Percentiles rank a stretch among this genome's conserved stretches.
Evolutionary conservation across 2,113 vertebrate genomes (phyloP).

Genomic region (Eidolon helvum): DNA sequence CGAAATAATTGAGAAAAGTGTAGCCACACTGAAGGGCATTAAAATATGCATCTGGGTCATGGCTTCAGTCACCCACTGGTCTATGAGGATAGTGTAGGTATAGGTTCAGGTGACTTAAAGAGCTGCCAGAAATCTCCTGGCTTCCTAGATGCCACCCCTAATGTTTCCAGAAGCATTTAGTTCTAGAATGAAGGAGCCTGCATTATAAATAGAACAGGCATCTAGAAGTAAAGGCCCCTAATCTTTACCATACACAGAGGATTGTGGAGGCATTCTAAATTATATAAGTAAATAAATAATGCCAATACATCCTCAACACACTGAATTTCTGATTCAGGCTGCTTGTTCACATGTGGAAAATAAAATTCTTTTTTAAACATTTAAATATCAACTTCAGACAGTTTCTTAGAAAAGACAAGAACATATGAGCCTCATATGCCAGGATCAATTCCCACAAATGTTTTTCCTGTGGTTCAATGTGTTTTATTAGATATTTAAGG

Average conservation of each 20-base stretch:
- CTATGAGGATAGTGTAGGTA: neutral
- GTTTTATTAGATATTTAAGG: neutral
- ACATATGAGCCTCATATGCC: neutral
- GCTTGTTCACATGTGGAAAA: neutral
- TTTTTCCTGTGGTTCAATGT: neutral
- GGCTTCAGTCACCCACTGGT: neutral
- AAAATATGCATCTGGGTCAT: neutral
- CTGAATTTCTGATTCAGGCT: conserved; percentile 17
- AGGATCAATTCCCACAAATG: neutral
- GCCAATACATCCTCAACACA: neutral
- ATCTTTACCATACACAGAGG: conserved; percentile 47
- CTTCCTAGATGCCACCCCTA: neutral
- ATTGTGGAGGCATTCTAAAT: conserved; percentile 12
- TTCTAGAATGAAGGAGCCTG: conserved; percentile 38
- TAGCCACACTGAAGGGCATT: neutral
- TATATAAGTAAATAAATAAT: conserved; percentile 59
- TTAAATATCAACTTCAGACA: conserved; percentile 12
- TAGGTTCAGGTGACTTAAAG: neutral
- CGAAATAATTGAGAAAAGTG: neutral
- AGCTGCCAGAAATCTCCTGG: neutral
- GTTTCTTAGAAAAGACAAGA: neutral
- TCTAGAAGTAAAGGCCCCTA: conserved; percentile 25
- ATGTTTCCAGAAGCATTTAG: neutral
- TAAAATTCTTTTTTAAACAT: neutral
- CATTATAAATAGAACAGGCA: conserved; percentile 40